Conservation (phyloP, 2,113 vertebrate genomes). For the Ceuthmochares aereus region DNA sequence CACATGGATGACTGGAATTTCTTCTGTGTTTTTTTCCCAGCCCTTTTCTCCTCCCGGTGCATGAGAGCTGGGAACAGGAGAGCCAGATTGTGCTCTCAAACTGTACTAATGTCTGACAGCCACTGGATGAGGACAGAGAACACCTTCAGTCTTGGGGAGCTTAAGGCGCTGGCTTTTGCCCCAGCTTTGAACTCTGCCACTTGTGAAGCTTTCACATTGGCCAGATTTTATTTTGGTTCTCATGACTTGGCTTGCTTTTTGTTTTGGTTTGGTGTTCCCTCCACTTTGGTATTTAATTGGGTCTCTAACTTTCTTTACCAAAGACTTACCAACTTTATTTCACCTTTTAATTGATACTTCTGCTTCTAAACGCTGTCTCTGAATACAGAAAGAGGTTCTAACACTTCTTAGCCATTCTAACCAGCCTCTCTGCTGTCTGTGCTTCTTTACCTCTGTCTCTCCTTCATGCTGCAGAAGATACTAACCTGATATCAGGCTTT, state of each 20-base stretch:
- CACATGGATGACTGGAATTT: background rate
- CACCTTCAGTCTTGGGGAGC: background rate
- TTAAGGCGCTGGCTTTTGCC: background rate
- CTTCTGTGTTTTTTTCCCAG: background rate
- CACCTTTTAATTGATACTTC: background rate
- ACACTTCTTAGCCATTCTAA: slow-evolving; percentile 67
- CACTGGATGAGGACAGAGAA: background rate
- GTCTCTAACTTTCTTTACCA: background rate
- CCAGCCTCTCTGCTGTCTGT: slow-evolving; percentile 76
- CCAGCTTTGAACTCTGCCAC: background rate
- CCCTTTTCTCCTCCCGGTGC: background rate
- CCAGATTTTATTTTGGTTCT: background rate
- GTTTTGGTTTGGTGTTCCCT: background rate
- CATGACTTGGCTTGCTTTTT: background rate
- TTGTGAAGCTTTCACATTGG: background rate
- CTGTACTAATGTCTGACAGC: background rate
- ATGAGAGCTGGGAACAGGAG: background rate
- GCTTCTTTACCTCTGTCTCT: slow-evolving; percentile 74
- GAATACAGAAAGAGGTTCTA: slow-evolving; percentile 11
- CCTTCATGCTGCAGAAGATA: slow-evolving; percentile 87
- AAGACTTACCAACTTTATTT: background rate
- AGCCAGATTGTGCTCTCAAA: background rate
- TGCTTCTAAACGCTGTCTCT: background rate
- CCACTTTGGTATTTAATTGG: background rate
- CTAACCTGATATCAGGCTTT: slow-evolving; percentile 95